phyloP scores from a whole-genome alignment of 2,797 vertebrate genomes.

The Urocyon cinereoargenteus region DNA sequence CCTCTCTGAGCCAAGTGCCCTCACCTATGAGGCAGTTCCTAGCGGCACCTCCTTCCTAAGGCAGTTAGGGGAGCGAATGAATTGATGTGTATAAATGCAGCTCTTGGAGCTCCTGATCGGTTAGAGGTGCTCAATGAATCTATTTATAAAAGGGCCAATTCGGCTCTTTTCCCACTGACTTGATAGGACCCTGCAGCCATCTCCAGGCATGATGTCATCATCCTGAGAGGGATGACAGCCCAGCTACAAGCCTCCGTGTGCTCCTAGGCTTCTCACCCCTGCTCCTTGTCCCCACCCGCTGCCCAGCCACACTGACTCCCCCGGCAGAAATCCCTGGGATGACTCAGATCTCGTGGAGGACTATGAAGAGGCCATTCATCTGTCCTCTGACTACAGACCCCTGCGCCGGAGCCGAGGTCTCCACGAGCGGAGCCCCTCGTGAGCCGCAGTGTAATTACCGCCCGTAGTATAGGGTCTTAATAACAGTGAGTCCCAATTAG shows the following conservation, averaged over 20 bases:
- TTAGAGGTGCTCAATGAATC: background rate
- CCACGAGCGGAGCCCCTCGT: background rate
- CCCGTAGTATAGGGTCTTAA: constrained; percentile 67
- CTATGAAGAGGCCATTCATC: constrained; percentile 37
- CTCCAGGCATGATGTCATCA: background rate
- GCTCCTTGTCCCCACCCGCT: background rate
- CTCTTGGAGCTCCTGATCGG: background rate
- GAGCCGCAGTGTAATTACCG: constrained; percentile 72
- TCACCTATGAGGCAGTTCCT: background rate
- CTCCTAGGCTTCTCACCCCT: background rate
- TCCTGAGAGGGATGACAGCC: background rate
- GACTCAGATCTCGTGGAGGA: constrained; percentile 48
- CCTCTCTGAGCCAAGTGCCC: background rate
- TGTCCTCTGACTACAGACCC: constrained; percentile 3
- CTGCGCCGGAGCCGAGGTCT: background rate
- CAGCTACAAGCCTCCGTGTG: background rate
- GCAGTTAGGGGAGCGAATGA: background rate
- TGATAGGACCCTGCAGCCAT: background rate
- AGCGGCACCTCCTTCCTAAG: background rate
- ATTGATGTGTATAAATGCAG: background rate
- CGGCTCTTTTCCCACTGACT: background rate
- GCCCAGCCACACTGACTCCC: constrained; percentile 4
- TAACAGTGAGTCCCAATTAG: constrained; percentile 79
- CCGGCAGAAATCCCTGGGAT: constrained; percentile 40
- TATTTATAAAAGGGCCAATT: background rate